Evolutionary conservation across 2,797 vertebrate species (phyloP), one percentile per base, ranked within the genome.

Genomic region (Myotis daubentonii): DNA sequence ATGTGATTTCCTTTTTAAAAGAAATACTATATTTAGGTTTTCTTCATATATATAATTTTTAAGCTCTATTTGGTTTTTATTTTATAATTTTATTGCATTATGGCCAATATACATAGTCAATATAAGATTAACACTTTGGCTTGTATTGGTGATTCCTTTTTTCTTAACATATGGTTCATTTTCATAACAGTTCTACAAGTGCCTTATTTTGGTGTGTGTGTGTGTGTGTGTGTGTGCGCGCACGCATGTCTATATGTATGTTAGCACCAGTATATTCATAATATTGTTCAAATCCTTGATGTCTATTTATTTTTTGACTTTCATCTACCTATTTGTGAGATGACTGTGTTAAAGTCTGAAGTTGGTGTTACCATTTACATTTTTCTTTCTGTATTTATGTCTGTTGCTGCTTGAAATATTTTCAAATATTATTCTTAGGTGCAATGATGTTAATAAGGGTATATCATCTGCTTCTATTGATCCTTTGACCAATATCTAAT

Each of bases 371-470:
- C 49, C 78, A 38, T 57, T 51, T 89, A 33, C 23, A 9, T 78
- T 53, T 66, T 84, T 93, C 15, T 41, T 79, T 68, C 23, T 92
- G 49, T 87, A 87, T 36, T 86, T 87, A 51, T 30, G 17, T 87
- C 17, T 47, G 13, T 70, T 66, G 19, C 28, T 53, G 19, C 30
- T 57, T 86, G 17, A 62, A 65, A 87, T 86, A 28, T 36, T 78
- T 90, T 82, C 38, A 87, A 82, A 20, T 13, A 82, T 20, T 10
- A 30, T 72, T 78, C n/a, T 65, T 87, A 75, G 22, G 11, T 84
- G 6, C 55, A 62, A 1, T 72, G 47, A 51, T 94, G 38, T 28
- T 78, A 72, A 72, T 47, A 23, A 25, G 9, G 6, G 4, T 36
- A 15, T 19, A 4, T 9, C 16, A 11, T 49, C 53, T 78, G 25